Percentiles rank a stretch among this genome's conserved stretches.
These are phyloP conservation scores for Sepiola atlantica DNA, from an alignment of 2,888 invertebrate species.

Conservation along the genomic window DNA sequence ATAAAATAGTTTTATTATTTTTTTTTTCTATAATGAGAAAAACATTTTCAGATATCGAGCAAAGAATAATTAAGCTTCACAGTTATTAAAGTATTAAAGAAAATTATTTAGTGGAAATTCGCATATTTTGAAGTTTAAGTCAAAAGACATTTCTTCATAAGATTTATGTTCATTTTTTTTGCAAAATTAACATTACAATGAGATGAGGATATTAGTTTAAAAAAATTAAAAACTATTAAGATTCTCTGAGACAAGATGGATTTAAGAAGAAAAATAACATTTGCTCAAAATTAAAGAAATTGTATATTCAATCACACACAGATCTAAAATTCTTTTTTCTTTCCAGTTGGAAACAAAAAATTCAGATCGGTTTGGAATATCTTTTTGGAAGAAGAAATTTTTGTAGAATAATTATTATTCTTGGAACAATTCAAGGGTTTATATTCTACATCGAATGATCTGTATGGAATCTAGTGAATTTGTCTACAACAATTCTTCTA, in stretches of 20 bases:
- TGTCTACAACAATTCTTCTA: too few species aligned
- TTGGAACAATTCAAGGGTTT: not conserved
- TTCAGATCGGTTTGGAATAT: not conserved
- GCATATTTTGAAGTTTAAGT: not conserved
- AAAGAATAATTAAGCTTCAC: not conserved
- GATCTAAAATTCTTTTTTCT: not conserved
- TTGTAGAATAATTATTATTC: not conserved
- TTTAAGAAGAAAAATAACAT: not conserved
- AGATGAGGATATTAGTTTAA: not conserved
- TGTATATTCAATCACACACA: not conserved
- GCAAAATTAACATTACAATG: not conserved
- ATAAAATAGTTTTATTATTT: not conserved
- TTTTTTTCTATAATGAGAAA: not conserved
- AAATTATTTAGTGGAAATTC: not conserved
- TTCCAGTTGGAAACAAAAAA: not conserved
- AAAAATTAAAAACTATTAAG: not conserved
- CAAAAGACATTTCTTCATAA: not conserved
- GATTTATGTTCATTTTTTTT: not conserved
- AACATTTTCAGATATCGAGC: not conserved
- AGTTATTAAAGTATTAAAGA: not conserved
- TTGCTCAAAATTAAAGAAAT: not conserved
- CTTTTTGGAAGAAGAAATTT: not conserved
- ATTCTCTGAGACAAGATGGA: not conserved
- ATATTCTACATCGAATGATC: not conserved
- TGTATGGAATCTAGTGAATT: not conserved